Base-by-base conservation (phyloP, 2,113 vertebrate species). In the Indicator indicator region DNA sequence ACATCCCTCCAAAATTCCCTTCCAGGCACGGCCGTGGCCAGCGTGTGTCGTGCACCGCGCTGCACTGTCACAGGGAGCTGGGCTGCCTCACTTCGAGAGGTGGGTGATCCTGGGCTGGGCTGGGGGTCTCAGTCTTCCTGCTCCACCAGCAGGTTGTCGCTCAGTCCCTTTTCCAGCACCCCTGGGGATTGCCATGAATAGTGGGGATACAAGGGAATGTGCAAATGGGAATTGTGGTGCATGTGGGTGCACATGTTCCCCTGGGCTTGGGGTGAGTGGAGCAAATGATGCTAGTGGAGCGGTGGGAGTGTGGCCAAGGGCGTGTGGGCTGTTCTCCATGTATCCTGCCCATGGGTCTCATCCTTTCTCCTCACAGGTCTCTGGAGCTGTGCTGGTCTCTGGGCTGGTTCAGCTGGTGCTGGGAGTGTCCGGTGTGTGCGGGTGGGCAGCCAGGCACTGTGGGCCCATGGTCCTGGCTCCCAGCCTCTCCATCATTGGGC, bases 391-490 rank as follows among this genome's bases (percentile, higher is more conserved):
- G 79, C 68, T 98, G 77, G 81, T 98, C 5, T 97, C 98, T 0
- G 98, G 98, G 33, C 70, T 98, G 83, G 87, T 98, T 69, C 98
- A 98, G 96, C 18, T 98, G 38, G 62, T 9, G 1, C 92, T 98
- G 79, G 98, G 98, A 67, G 48, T 97, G 28, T 96, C 94, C 2
- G 98, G 98, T 2, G 7, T 91, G 54, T 97, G 97, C 0, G 98
- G 98, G 13, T 96, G 96, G 83, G 89, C 97, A 67, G 90, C 89
- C 1, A 70, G 1, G 63, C 96, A 44, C 82, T 98, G 98, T 2
- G 98, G 98, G 27, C 98, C 98, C 32, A 97, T 99, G 97, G 98
- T 99, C 36, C 94, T 98, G 94, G 98, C 98, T 4, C 98, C 98
- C 21, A 97, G 97, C 67, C 97, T 99, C 63, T 97, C 98, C 73